Evolutionary conservation across 2,113 vertebrate species (phyloP).

Genomic region (Anarhynchus alexandrinus): DNA sequence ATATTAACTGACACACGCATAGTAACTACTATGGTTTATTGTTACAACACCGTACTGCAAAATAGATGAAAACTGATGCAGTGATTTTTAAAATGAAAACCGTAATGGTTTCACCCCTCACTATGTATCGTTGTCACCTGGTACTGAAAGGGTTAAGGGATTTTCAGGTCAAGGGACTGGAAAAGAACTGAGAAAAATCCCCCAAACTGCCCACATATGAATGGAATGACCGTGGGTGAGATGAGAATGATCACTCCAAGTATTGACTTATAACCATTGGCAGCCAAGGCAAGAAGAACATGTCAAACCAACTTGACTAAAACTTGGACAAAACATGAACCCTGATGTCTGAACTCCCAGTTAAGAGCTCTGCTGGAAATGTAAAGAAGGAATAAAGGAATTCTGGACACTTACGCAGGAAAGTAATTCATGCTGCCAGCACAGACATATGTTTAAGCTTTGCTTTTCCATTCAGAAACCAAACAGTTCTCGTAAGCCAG

Average conservation of each 20-base stretch:
- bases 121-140: background rate
- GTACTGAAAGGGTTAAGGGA: background rate
- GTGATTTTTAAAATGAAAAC: background rate
- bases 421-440: conserved; percentile 43
- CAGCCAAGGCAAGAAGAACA: conserved; percentile 43
- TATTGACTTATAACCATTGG: conserved; percentile 12
- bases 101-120: background rate
- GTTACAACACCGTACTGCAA: background rate
- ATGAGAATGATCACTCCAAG: background rate
- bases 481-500: background rate
- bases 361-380: conserved; percentile 41
- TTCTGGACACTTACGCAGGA: conserved; percentile 36
- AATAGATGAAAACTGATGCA: background rate
- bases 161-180: conserved; percentile 17
- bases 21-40: background rate
- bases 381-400: conserved; percentile 43
- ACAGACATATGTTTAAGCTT: conserved; percentile 47
- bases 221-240: conserved; percentile 28
- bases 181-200: conserved; percentile 11
- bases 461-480: conserved; percentile 55
- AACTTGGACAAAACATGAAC: conserved; percentile 12
- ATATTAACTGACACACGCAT: background rate
- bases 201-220: background rate
- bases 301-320: conserved; percentile 27
- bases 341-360: background rate